Evolutionary conservation across 2,888 invertebrate species (phyloP), one percentile per base, ranked within the genome.

Genomic region (Heliconius aoede): DNA sequence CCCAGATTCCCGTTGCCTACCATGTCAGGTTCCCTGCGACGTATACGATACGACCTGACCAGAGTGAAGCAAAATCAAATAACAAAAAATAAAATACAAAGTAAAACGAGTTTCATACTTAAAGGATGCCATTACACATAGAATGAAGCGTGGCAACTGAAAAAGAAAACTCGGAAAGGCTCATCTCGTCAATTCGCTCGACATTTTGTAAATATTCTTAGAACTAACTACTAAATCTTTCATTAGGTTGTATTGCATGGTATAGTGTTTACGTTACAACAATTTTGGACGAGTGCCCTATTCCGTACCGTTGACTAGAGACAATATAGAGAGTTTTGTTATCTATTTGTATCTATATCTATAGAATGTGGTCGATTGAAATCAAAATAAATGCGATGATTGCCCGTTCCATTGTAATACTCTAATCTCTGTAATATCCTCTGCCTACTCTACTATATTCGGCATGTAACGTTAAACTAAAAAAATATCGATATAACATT

Each of bases 261-360:
- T 68, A 73, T 73, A 18, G n/a, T 78, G 76, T 78, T 76, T 73
- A 78, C 76, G 68, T 46, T 78, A 60, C 71, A 58, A 32, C 36
- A 18, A 68, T 55, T 40, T 74, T 76, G 76, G 78, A 78, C 74
- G 58, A 61, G 65, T 76, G 78, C 76, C 78, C 72, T 67, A 60
- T 67, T 32, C 72, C 65, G n/a, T 51, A 28, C 60, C 24, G 64
- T 58, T 78, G 58, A 73, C 76, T 72, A 76, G 40, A 72, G 71
- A 76, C 76, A 76, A 71, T 55, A 75, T 32, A 51, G 51, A 64
- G n/a, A 51, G 30, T n/a, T 64, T 26, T 72, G 26, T 55, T 72
- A 26, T 62, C 58, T 72, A 72, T 58, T 64, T 40, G 65, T 55
- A 75, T 32, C 40, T 65, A 72, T 28, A 64, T 58, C 40, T 55